phyloP scores from a whole-genome alignment of 2,113 vertebrate genomes.

The Paratilapia polleni region DNA sequence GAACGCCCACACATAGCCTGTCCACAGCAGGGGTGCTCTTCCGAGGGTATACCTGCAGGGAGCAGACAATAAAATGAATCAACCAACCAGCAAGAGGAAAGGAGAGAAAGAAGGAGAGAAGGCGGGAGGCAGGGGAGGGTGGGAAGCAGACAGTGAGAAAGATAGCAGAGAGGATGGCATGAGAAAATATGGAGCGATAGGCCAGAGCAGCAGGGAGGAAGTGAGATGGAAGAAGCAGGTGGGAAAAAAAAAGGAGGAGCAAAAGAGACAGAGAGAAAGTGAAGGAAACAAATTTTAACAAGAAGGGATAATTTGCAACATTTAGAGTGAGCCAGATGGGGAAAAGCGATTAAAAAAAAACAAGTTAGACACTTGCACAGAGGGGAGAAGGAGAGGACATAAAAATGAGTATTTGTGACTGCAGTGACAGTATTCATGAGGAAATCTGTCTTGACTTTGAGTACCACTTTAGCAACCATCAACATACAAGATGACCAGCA shows the following conservation, averaged over 20 bases:
- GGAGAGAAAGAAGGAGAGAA: conserved; percentile 3
- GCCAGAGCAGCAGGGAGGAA: conserved; percentile 57
- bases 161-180: conserved; percentile 46
- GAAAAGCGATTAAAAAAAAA: conserved; percentile 41
- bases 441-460: conserved; percentile 37
- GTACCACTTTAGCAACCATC: conserved; percentile 23
- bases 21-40: conserved; percentile 94
- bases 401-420: conserved; percentile 40
- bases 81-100: conserved; percentile 36
- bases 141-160: conserved; percentile 39
- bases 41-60: conserved; percentile 89
- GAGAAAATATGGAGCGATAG: conserved; percentile 57
- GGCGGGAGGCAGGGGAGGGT: conserved; percentile 29
- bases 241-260: neutral
- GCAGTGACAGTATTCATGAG: conserved; percentile 37
- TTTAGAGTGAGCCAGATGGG: conserved; percentile 65
- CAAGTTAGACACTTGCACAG: conserved; percentile 7
- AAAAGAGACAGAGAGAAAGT: conserved; percentile 7
- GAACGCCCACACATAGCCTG: conserved; percentile 93
- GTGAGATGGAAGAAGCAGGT: conserved; percentile 45
- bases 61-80: conserved; percentile 69
- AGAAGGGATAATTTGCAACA: conserved; percentile 53
- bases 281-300: conserved; percentile 48
- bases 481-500: neutral
- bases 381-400: conserved; percentile 8